Conservation (phyloP, 1,140 invertebrate genomes). For the Lepidurus couesii region DNA sequence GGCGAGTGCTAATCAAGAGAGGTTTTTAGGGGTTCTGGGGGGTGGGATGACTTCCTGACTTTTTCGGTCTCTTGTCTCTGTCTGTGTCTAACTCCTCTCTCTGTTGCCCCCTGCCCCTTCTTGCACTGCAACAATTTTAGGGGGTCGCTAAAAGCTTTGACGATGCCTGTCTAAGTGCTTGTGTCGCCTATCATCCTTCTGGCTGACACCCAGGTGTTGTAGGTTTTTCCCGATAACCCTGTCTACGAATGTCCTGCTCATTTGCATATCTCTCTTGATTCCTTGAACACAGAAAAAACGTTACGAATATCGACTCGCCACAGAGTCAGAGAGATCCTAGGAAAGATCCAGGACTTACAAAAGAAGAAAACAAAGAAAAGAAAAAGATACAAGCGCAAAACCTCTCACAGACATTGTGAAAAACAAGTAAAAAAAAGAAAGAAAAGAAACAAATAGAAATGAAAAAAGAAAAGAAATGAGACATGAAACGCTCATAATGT, state of each 20-base stretch:
- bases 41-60: background rate
- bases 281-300: background rate
- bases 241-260: background rate
- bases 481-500: background rate
- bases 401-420: background rate
- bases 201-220: constrained; percentile 17
- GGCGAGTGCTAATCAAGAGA: background rate
- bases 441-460: background rate
- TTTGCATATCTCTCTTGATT: background rate
- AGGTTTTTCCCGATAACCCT: constrained; percentile 8
- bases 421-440: background rate
- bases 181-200: constrained; percentile 6
- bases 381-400: background rate
- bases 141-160: constrained; percentile 15
- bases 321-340: background rate
- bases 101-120: no score
- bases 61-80: background rate
- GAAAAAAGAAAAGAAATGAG: background rate
- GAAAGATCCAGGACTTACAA: background rate
- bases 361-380: background rate
- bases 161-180: background rate
- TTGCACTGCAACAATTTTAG: background rate
- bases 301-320: background rate
- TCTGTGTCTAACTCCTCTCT: no score
- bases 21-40: background rate